phyloP scores from a whole-genome alignment of 2,113 vertebrate species.

The Maccullochella peelii region DNA sequence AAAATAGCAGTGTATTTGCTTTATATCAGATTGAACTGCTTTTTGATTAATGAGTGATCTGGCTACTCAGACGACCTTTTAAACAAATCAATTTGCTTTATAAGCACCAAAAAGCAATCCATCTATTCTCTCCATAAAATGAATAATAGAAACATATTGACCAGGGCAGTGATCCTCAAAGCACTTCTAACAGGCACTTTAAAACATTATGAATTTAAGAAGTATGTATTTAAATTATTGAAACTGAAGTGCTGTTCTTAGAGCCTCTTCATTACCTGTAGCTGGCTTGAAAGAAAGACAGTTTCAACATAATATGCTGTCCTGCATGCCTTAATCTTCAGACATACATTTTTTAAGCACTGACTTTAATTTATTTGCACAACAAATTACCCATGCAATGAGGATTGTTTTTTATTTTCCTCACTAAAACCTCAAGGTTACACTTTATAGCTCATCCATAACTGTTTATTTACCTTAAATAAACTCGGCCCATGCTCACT shows the following conservation, averaged over 20 bases:
- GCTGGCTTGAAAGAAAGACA: not conserved
- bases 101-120: not conserved
- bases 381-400: not conserved
- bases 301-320: no score
- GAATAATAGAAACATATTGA: not conserved
- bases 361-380: not conserved
- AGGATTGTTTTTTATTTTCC: not conserved
- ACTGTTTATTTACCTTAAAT: not conserved
- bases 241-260: not conserved
- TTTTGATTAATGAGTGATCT: conserved; percentile 3
- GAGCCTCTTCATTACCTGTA: no score
- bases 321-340: not conserved
- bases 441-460: not conserved
- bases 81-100: not conserved
- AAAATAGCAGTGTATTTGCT: not conserved
- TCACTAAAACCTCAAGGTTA: not conserved
- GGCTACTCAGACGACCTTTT: not conserved
- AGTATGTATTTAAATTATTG: not conserved
- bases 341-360: not conserved
- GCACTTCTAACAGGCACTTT: not conserved
- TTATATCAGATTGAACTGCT: not conserved
- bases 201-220: not conserved
- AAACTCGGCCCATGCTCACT: not conserved
- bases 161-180: not conserved
- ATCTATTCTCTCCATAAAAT: not conserved